Evolutionary conservation across 2,113 vertebrate genomes (phyloP), one percentile per base, ranked within the genome.

Genomic region (Sclerurus mexicanus): DNA sequence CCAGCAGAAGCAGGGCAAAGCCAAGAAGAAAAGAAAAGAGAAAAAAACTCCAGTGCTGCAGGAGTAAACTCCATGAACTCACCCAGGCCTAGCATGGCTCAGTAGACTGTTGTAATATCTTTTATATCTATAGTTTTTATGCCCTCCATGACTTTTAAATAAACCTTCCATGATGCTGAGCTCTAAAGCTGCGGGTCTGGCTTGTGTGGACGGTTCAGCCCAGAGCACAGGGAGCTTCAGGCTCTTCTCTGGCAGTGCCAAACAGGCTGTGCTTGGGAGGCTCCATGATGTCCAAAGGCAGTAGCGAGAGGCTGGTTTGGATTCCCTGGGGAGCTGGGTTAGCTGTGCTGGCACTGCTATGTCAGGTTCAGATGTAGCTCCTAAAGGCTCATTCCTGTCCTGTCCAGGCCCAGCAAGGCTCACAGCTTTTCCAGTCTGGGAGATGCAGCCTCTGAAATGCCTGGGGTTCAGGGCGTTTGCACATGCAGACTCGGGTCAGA

Each of bases 61-160:
- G n/a, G 56, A 60, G 21, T 95, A 28, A 90, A 56, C 39, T 89
- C 30, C 35, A 16, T 75, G 86, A 68, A 93, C 80, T 85, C 52
- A 37, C 28, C 23, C 37, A 49, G 52, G 40, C 25, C 46, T 53
- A 19, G 24, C 6, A 7, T 68, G 89, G 81, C 84, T 95, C 64
- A 93, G 55, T 60, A 83, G 62, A 90, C 87, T 95, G 12, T 39
- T 92, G 66, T 85, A 68, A 10, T 89, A 68, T 21, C 39, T 91
- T 96, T 87, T 88, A 53, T 90, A 85, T 49, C 63, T 83, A 59
- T 71, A 79, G 30, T 85, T 95, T 96, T 96, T 97, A 94, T 95
- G 81, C 40, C 62, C 31, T 89, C 39, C 63, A 20, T 77, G 59
- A 56, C 60, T 82, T 76, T 91, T 67, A 89, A 97, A 95, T 96